Conservation (phyloP, 2,888 invertebrate genomes). For the Onchidella celtica region DNA sequence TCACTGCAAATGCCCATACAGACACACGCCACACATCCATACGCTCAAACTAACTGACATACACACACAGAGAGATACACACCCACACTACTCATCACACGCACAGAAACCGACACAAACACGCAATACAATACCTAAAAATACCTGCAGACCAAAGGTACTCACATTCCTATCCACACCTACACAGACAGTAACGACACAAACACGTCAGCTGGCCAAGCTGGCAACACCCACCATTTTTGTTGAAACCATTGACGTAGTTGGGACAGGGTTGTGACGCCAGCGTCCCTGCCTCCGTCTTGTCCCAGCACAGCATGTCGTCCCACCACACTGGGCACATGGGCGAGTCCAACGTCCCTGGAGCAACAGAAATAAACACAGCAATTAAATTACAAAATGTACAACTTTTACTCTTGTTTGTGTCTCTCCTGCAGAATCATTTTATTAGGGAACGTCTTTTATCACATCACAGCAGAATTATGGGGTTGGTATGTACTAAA, state of each 20-base stretch:
- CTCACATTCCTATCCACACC: too few species aligned
- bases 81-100: neutral
- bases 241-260: constrained; percentile 82
- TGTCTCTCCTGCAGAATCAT: too few species aligned
- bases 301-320: constrained; percentile 91
- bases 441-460: too few species aligned
- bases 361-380: too few species aligned
- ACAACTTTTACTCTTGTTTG: too few species aligned
- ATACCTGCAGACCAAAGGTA: too few species aligned
- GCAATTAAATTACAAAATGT: too few species aligned
- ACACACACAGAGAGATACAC: neutral
- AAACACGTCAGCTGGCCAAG: too few species aligned
- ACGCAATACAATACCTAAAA: neutral
- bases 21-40: neutral
- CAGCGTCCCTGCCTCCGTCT: constrained; percentile 86
- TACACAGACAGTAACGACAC: too few species aligned
- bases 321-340: constrained; percentile 81
- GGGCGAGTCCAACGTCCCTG: neutral
- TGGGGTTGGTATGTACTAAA: too few species aligned
- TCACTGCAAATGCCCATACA: neutral
- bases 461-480: too few species aligned
- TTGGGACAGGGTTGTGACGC: constrained; percentile 87
- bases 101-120: neutral
- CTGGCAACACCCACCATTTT: constrained; percentile 61
- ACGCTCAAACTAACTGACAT: neutral